Base-by-base conservation (phyloP, 1,140 invertebrate genomes). In the Macrocentrus cingulum region DNA sequence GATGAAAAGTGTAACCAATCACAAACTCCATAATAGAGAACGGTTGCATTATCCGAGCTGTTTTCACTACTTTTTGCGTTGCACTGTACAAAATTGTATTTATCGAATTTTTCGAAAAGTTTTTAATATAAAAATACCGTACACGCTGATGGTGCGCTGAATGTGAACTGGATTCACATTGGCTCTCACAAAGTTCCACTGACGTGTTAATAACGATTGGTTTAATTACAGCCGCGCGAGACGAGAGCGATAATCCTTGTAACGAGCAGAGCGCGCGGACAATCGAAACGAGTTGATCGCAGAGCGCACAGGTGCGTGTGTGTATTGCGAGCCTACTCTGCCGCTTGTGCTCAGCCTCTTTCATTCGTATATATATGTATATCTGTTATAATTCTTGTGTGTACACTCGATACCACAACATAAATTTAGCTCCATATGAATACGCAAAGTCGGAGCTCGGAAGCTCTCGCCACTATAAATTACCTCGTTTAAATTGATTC, bases 401-500 rank as follows among this genome's bases (percentile, higher is more conserved):
- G 56, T 58, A 41, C 56, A 58, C 39, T 58, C 48, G 48, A 58
- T 58, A 58, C 56, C 56, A 58, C 56, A 58, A 51, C 56, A 58
- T 58, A 58, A 58, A 58, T 58, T 58, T 44, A 7, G n/a, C 50
- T 29, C 56, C 56, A 58, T 58, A 58, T 58, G 56, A 58, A 58
- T 58, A 58, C 56, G 55, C 55, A 45, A 44, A 58, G 56, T 58
- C 49, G 48, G 37, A 22, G 48, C 46, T 51, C 56, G 41, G 56
- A 51, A 52, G 56, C 56, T 49, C 56, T 58, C 46, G 18, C 48
- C 34, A 48, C 56, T 58, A 58, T 58, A 58, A 58, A 58, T 58
- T 58, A 58, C 56, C 46, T 58, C 37, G 48, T 58, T 58, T 51
- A 58, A 58, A 58, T 58, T 58, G 56, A 58, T 58, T 58, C 56